Base-by-base conservation (phyloP, 1,140 invertebrate species). In the Drosophila sp. region DNA sequence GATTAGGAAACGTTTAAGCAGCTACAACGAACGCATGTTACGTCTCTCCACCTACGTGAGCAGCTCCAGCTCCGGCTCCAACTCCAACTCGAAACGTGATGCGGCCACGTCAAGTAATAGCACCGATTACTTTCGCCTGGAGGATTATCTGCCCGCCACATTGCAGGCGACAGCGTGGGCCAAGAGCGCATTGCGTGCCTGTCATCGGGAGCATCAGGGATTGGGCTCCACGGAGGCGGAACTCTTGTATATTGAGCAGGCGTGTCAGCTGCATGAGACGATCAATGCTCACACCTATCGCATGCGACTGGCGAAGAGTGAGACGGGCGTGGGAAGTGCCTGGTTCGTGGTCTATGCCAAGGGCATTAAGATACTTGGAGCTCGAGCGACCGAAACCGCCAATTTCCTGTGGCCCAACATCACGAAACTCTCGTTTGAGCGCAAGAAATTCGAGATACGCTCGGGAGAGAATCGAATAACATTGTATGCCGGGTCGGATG, bases 391-490 rank as follows among this genome's bases (percentile, higher is more conserved):
- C 9, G 50, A 95, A 66, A 93, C 94, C 16, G 94, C 94, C 34
- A 95, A 95, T 59, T 98, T 98, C 91, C 94, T 97, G 29, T 98
- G 98, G 97, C 96, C 96, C 83, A 97, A 97, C 80, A 98, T 99
- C 63, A 97, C 96, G 48, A 98, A 98, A 93, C 93, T 99, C 7
- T 97, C 96, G 91, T 98, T 98, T 92, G 97, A 98, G 95, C 95
- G 97, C 89, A 98, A 98, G 92, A 99, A 98, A 92, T 99, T 99
- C 93, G 97, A 99, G 93, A 98, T 99, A 76, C 94, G 97, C 45
- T 97, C 96, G 2, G 95, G 96, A 27, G 97, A 97, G 80, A 95
- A 96, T 72, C 97, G 98, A 90, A 95, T 98, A 70, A 96, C 97
- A 0, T 95, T 98, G 58, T 98, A 97, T 91, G 97, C 97, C 11